A percentile compares a stretch with the other conserved stretches of the same genome.
Evolutionary conservation across 2,113 vertebrate species (phyloP).

Genomic region (Columba janthina): DNA sequence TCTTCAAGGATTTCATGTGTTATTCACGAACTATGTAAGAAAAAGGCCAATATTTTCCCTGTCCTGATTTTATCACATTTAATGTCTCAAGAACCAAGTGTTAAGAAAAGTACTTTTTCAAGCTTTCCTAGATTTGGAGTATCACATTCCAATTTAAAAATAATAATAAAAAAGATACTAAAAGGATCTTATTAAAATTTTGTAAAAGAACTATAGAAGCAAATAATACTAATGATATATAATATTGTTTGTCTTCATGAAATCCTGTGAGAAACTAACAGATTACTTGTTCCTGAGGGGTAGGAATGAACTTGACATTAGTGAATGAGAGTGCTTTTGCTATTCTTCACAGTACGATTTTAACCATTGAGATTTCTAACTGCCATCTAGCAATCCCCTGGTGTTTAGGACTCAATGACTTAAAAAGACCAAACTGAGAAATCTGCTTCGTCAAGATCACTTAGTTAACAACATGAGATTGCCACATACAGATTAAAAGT

Average conservation of each 20-base stretch:
- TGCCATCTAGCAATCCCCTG: not conserved
- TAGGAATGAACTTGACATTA: not conserved
- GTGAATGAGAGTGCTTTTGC: not conserved
- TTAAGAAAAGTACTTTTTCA: not conserved
- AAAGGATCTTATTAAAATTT: not conserved
- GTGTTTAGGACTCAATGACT: not conserved
- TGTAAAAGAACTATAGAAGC: not conserved
- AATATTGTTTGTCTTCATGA: not conserved
- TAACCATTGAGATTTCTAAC: not conserved
- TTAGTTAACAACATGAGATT: not conserved
- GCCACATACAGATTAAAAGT: not conserved
- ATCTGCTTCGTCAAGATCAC: not conserved
- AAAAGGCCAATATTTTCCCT: not conserved
- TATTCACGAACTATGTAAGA: not conserved
- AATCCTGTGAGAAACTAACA: not conserved
- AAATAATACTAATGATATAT: not conserved
- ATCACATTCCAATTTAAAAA: not conserved
- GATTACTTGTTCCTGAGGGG: not conserved
- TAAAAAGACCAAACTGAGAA: not conserved
- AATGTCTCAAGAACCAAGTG: not conserved
- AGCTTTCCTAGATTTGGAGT: not conserved
- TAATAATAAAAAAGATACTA: not conserved
- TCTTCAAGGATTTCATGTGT: not conserved
- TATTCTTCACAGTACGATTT: not conserved
- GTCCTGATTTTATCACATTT: not conserved